phyloP scores from a whole-genome alignment of 2,797 vertebrate species.

The Poeciliopsis presidionis region DNA sequence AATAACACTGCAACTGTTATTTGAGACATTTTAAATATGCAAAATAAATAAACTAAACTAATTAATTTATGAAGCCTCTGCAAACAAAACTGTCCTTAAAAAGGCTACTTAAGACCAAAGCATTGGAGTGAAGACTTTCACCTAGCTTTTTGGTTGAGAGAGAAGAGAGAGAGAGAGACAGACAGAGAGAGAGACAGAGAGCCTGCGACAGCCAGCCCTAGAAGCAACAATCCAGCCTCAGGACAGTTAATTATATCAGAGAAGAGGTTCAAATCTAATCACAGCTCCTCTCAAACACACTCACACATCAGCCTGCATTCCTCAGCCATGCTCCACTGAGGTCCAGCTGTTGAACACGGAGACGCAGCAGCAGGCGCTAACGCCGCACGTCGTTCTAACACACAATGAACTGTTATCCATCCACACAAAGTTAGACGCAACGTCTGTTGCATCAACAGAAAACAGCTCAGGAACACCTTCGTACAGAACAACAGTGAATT shows the following conservation, averaged over 20 bases:
- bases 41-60: too few species aligned
- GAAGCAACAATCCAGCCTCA: conserved; percentile 11
- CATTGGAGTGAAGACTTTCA: too few species aligned
- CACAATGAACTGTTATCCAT: neutral
- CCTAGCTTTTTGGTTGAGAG: too few species aligned
- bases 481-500: neutral
- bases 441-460: neutral
- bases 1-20: too few species aligned
- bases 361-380: conserved; percentile 12
- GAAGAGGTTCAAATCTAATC: conserved; percentile 61
- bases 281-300: conserved; percentile 36
- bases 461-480: neutral
- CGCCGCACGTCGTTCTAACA: neutral
- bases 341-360: conserved; percentile 31
- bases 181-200: too few species aligned
- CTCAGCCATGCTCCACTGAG: conserved; percentile 51
- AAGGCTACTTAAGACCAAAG: too few species aligned
- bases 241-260: conserved; percentile 52
- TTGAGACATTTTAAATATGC: too few species aligned
- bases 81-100: too few species aligned
- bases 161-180: too few species aligned
- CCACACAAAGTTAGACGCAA: neutral
- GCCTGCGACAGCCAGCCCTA: neutral
- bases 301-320: conserved; percentile 51
- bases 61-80: too few species aligned